Percentiles rank a stretch among this genome's conserved stretches.
Conservation (phyloP, 1,140 invertebrate species). For the Heliconius himera region DNA sequence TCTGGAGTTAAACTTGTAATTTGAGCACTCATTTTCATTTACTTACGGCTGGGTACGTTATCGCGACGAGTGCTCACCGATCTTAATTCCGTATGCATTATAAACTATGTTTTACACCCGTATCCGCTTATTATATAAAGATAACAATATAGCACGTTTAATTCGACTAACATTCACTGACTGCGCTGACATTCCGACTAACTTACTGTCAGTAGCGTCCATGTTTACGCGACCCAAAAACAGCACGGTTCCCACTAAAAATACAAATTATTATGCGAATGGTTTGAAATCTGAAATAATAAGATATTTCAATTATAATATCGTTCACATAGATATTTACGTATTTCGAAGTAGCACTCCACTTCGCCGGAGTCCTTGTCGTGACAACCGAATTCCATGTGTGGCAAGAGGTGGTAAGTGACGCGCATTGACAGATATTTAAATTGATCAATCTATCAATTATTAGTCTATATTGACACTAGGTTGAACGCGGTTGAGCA, state of each 20-base stretch:
- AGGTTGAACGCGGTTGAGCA: constrained; percentile 62
- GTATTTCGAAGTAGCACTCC: constrained; percentile 82
- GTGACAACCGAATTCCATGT: constrained; percentile 80
- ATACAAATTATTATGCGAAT: constrained; percentile 78
- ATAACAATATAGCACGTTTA: constrained; percentile 59
- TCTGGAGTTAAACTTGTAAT: background rate
- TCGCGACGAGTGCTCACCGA: constrained; percentile 69
- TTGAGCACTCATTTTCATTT: constrained; percentile 47
- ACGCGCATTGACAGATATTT: constrained; percentile 58
- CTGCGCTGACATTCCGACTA: constrained; percentile 68
- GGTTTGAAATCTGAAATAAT: constrained; percentile 61
- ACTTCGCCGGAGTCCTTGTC: constrained; percentile 80
- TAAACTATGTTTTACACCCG: constrained; percentile 29
- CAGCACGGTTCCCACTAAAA: constrained; percentile 77
- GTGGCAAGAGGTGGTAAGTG: constrained; percentile 45
- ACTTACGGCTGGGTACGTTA: constrained; percentile 75
- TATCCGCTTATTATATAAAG: background rate
- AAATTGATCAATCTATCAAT: constrained; percentile 55
- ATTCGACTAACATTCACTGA: constrained; percentile 65
- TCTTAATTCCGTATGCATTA: constrained; percentile 69
- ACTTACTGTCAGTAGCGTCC: constrained; percentile 71
- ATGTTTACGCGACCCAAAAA: constrained; percentile 80
- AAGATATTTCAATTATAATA: constrained; percentile 54
- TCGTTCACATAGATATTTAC: constrained; percentile 74
- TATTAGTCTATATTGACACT: constrained; percentile 71